A percentile compares a stretch with the other conserved stretches of the same genome.
Conservation (phyloP, 1,140 invertebrate genomes). For the Orius insidiosus region DNA sequence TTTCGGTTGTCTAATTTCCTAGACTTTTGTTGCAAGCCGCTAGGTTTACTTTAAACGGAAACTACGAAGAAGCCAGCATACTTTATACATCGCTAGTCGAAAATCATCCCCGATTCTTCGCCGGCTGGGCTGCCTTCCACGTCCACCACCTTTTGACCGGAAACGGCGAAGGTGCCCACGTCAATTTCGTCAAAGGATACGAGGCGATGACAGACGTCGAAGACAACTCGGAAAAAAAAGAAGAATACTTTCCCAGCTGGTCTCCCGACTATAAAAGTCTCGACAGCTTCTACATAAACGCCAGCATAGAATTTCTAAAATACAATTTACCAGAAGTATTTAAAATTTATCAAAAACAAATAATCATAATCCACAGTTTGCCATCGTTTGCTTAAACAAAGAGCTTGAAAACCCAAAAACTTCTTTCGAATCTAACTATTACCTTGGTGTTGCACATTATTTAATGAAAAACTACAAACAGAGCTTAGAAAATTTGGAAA, state of each 20-base stretch:
- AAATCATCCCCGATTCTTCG: slow-evolving; percentile 12
- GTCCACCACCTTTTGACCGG: slow-evolving; percentile 12
- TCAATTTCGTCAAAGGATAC: not conserved
- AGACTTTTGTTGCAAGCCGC: slow-evolving; percentile 15
- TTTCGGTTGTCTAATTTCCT: not conserved
- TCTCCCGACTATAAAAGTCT: not conserved
- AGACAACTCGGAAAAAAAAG: not conserved
- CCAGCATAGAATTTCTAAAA: not conserved
- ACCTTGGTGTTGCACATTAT: slow-evolving; percentile 10
- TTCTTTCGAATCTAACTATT: slow-evolving; percentile 3
- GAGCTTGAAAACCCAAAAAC: slow-evolving; percentile 3
- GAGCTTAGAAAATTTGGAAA: slow-evolving; percentile 6
- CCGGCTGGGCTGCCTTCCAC: slow-evolving; percentile 14
- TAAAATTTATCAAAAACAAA: not conserved
- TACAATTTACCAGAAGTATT: not conserved
- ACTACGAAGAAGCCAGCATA: slow-evolving; percentile 9
- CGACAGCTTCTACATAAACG: not conserved
- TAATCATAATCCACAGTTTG: slow-evolving; percentile 8
- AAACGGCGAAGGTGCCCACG: slow-evolving; percentile 7
- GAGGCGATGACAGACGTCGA: not conserved
- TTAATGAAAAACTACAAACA: slow-evolving; percentile 4
- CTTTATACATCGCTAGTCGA: slow-evolving; percentile 9
- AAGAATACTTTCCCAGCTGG: not conserved
- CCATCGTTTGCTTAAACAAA: slow-evolving; percentile 10
- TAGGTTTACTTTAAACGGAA: slow-evolving; percentile 2